Evolutionary conservation across 2,888 invertebrate species (phyloP), one percentile per base, ranked within the genome.

Genomic region (Craniophora ligustri): DNA sequence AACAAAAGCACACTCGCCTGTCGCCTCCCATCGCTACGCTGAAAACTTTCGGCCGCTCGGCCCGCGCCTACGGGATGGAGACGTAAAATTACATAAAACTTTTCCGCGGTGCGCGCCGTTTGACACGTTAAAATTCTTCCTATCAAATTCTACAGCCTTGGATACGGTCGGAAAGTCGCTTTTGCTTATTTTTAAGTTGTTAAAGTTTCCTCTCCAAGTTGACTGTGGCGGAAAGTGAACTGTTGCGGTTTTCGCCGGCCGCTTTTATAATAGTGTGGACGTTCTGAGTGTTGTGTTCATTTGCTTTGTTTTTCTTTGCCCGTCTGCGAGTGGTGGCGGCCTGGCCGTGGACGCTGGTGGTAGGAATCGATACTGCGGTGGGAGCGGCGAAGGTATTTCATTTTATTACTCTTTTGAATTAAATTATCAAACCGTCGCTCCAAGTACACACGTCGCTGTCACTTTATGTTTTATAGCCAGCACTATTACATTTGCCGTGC

Each of bases 1-100:
- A 92, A 93, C 92, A 87, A 88, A 85, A 89, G 86, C 91, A 89
- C 91, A 91, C 86, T 91, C 87, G 88, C 82, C 86, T 86, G 86
- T 91, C 87, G 88, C 82, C 86, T 86, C 78, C 84, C 79, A 85
- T 82, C 91, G 86, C 81, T 86, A 82, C 89, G 84, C 86, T 79
- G 89, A 86, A 89, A 91, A 89, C 89, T 92, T 89, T 90, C 87
- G 82, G 87, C 84, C 84, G 84, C 85, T 82, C 83, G 84, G 82
- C 81, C 79, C 86, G 86, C 85, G 85, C 80, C 83, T 82, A 75
- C 85, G 79, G 81, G 78, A 89, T 88, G 89, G 84, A 80, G 77
- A 77, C 88, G 87, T 78, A 86, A 86, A 86, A 77, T 84, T 78
- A 78, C 76, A 84, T 89, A 89, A 89, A 89, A 91, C 88, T 92